Evolutionary conservation across 2,113 vertebrate species (phyloP), one percentile per base, ranked within the genome.

Genomic region (Rhinolophus sinicus): DNA sequence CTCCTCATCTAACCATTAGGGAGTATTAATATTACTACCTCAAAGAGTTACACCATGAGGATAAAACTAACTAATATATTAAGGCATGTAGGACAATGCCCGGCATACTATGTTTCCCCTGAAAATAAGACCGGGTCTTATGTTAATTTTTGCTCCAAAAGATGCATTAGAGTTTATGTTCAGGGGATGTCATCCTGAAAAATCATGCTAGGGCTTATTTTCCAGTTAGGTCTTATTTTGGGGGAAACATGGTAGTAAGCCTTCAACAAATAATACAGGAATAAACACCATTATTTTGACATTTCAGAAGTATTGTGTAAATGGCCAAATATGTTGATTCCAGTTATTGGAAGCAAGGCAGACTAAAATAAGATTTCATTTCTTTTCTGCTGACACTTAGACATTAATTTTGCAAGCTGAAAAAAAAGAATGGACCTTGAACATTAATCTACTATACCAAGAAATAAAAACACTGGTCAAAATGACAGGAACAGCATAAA

Each of bases 391-490:
- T 89, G 90, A 69, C 69, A 87, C 65, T 87, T 75, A 95, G 73
- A 89, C 73, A 94, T 94, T 88, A 95, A 65, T 89, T 94, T 95
- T 93, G 33, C 52, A 95, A 88, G 77, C 77, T 93, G 76, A 88
- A 88, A 95, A 94, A 94, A 83, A 77, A 95, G 30, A 93, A 83
- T 83, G 67, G n/a, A 91, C 67, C 44, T 94, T 93, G 62, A 97
- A 88, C 33, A 89, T 96, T 95, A 95, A 93, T 73, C 83, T 92
- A 92, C 95, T 94, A 96, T 72, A 75, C 83, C 70, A 94, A 90
- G 86, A 96, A 97, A 96, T 93, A 94, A 94, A 90, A 93, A 85
- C 80, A 73, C 40, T 64, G 73, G 64, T 96, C 92, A 91, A 94
- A 94, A 89, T 88, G 78, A 67, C 54, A 94, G 88, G 62, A 94